A percentile compares a stretch with the other conserved stretches of the same genome.
These are phyloP conservation scores for Cyanoderma ruficeps DNA, from an alignment of 2,113 vertebrate genomes.

Conservation along the genomic window DNA sequence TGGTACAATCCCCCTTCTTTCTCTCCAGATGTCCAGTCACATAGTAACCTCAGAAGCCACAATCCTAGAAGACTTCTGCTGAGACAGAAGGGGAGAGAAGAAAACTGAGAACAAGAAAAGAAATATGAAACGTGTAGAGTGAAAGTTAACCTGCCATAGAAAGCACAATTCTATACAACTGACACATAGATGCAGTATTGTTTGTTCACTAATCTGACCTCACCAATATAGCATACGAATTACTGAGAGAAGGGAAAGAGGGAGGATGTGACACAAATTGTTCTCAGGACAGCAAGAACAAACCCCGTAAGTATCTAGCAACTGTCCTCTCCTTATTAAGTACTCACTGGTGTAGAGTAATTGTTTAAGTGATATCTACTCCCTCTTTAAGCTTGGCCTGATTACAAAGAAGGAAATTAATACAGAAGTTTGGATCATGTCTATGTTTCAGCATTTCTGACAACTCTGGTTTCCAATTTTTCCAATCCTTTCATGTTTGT, in stretches of 20 bases:
- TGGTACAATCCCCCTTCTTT: background rate
- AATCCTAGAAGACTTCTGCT: background rate
- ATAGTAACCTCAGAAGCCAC: background rate
- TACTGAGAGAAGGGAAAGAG: background rate
- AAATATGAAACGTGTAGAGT: background rate
- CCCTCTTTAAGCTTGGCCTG: background rate
- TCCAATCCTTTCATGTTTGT: background rate
- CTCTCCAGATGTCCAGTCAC: background rate
- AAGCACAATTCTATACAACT: background rate
- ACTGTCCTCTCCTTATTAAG: background rate
- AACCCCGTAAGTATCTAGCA: background rate
- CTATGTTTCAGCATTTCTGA: background rate
- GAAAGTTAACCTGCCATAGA: background rate
- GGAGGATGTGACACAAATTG: background rate
- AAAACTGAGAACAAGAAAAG: background rate
- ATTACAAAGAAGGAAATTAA: background rate
- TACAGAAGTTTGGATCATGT: background rate
- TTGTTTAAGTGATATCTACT: background rate
- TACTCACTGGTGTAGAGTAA: background rate
- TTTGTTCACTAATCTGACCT: background rate
- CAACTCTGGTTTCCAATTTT: background rate
- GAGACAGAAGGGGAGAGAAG: background rate
- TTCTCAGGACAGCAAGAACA: background rate
- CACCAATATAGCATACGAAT: background rate
- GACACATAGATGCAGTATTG: background rate